Conservation (phyloP, 37 sponge, comb jelly and placozoan species). For the Halisarca cf. caerulea region DNA sequence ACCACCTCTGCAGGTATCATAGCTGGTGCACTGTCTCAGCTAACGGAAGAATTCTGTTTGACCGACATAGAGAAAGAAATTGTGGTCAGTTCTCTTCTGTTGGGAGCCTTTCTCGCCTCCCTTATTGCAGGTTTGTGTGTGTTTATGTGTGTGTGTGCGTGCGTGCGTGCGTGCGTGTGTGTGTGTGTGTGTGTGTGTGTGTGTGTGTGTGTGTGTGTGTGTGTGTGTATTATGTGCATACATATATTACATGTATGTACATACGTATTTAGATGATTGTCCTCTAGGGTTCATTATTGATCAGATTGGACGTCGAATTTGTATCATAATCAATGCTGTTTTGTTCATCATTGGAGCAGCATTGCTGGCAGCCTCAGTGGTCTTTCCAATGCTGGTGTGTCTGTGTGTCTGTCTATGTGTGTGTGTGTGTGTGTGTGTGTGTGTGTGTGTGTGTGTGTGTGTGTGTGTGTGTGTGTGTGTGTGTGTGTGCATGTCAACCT, state of each 20-base stretch:
- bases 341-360: slow-evolving; percentile 56
- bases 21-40: background rate
- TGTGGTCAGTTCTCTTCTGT: slow-evolving; percentile 32
- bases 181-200: too few relatives aligned
- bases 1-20: background rate
- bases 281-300: slow-evolving; percentile 47
- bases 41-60: background rate
- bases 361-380: slow-evolving; percentile 14
- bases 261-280: background rate
- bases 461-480: slow-evolving; percentile 3
- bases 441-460: slow-evolving; percentile 16
- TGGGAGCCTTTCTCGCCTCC: slow-evolving; percentile 42
- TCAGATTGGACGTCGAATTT: slow-evolving; percentile 26
- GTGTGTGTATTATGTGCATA: too few relatives aligned
- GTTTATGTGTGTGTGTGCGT: background rate
- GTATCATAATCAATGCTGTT: slow-evolving; percentile 46
- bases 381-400: slow-evolving; percentile 39
- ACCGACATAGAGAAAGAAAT: background rate
- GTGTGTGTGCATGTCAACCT: background rate
- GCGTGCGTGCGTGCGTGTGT: too few relatives aligned
- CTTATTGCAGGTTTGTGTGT: slow-evolving; percentile 32
- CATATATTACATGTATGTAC: too few relatives aligned
- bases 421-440: slow-evolving; percentile 7
- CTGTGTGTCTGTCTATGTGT: background rate
- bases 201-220: background rate